Percentiles rank a stretch among this genome's conserved stretches.
These are phyloP conservation scores for Sitobion miscanthi DNA, from an alignment of 1,140 invertebrate genomes.

Conservation along the genomic window DNA sequence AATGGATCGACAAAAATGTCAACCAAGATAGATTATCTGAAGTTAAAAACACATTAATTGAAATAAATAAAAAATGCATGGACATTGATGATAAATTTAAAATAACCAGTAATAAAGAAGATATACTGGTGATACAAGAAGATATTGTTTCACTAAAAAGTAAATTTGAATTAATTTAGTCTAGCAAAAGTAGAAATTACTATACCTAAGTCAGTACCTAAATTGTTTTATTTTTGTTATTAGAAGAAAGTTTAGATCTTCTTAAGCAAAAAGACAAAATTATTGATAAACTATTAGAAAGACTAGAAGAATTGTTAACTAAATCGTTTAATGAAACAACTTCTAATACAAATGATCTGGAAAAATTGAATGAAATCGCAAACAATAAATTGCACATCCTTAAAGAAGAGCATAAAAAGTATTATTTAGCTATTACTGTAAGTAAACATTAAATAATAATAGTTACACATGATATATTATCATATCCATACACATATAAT, in stretches of 20 bases:
- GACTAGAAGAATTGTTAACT: background rate
- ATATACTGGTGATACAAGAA: background rate
- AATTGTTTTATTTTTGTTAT: background rate
- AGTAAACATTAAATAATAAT: background rate
- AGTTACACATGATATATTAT: background rate
- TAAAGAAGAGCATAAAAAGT: background rate
- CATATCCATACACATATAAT: background rate
- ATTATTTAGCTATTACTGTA: background rate
- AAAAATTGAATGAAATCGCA: background rate
- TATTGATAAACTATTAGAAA: background rate
- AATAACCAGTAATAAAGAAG: background rate
- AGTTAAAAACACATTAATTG: background rate
- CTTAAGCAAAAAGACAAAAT: background rate
- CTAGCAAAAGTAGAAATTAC: background rate
- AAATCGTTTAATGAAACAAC: background rate
- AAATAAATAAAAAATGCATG: conserved; percentile 1
- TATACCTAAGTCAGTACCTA: background rate
- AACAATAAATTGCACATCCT: background rate
- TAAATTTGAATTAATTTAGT: background rate
- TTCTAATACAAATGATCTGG: background rate
- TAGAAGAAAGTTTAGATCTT: conserved; percentile 22
- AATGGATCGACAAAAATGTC: background rate
- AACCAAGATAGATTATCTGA: background rate
- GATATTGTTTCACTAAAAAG: background rate
- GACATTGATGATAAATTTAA: background rate